Percentiles rank a stretch among this genome's conserved stretches.
These are phyloP conservation scores for Drosophila atripex DNA, from an alignment of 2,888 invertebrate species.

Conservation along the genomic window DNA sequence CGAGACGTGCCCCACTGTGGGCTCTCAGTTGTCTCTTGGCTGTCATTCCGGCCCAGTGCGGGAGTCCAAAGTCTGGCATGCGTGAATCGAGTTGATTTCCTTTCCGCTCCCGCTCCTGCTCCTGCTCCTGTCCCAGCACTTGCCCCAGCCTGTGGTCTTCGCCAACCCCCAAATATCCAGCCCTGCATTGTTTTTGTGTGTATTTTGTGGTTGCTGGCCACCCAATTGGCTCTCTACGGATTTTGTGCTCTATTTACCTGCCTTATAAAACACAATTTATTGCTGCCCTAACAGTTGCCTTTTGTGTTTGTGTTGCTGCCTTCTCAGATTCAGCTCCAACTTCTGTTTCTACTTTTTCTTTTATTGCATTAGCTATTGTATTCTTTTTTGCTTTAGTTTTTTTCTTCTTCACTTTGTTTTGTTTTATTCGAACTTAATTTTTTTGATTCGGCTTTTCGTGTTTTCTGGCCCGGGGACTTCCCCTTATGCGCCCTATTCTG, in stretches of 20 bases:
- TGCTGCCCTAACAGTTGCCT: slow-evolving; percentile 70
- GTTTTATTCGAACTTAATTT: slow-evolving; percentile 44
- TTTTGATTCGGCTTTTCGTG: slow-evolving; percentile 23
- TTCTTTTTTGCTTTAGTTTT: slow-evolving; percentile 37
- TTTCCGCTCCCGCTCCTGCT: background rate
- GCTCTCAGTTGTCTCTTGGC: slow-evolving; percentile 19
- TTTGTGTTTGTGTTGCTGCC: slow-evolving; percentile 45
- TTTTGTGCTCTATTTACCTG: slow-evolving; percentile 76
- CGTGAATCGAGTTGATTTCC: slow-evolving; percentile 36
- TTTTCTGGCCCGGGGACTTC: slow-evolving; percentile 24
- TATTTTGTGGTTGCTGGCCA: slow-evolving; percentile 63
- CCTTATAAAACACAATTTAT: slow-evolving; percentile 77
- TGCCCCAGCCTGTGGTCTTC: slow-evolving; percentile 3
- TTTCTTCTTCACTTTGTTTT: slow-evolving; percentile 41
- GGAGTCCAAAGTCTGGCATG: slow-evolving; percentile 39
- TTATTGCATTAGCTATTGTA: slow-evolving; percentile 27
- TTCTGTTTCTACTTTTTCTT: slow-evolving; percentile 17
- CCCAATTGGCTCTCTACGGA: slow-evolving; percentile 74
- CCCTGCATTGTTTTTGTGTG: slow-evolving; percentile 40
- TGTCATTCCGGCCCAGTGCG: slow-evolving; percentile 34
- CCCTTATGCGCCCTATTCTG: slow-evolving; percentile 60
- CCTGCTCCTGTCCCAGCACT: no score
- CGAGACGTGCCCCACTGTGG: slow-evolving; percentile 26
- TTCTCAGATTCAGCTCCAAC: slow-evolving; percentile 43
- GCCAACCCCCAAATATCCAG: slow-evolving; percentile 2